These are phyloP conservation scores for Leuctra nigra DNA, from an alignment of 2,888 invertebrate species.

Conservation along the genomic window DNA sequence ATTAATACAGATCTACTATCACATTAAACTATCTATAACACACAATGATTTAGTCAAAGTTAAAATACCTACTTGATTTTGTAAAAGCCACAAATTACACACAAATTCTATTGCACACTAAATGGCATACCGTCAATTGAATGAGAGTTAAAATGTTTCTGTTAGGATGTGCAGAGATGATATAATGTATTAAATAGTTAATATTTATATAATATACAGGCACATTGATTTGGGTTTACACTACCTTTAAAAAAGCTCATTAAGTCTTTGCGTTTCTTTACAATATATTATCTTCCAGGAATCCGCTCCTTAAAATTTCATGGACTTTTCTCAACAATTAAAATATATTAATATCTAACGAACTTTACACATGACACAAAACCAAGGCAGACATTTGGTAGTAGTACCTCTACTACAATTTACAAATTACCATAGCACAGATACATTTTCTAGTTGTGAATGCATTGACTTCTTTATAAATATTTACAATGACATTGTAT, in stretches of 20 bases:
- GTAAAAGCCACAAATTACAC: not conserved
- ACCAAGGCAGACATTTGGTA: not conserved
- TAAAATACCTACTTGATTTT: not conserved
- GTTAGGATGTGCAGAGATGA: slow-evolving; percentile 13
- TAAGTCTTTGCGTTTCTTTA: slow-evolving; percentile 18
- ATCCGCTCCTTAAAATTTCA: slow-evolving; percentile 7
- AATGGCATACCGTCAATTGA: not conserved
- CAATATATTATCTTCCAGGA: slow-evolving; percentile 12
- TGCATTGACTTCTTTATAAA: no score
- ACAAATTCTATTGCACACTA: slow-evolving; percentile 4
- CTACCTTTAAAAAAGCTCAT: slow-evolving; percentile 15
- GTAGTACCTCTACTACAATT: not conserved
- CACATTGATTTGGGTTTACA: slow-evolving; percentile 27
- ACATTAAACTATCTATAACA: no score
- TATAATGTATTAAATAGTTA: no score
- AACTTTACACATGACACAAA: not conserved
- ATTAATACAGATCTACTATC: no score
- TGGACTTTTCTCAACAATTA: slow-evolving; percentile 6
- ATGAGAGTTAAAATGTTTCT: not conserved
- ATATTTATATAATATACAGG: slow-evolving; percentile 27
- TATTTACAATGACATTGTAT: no score
- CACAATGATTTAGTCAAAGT: no score
- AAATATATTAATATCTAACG: not conserved
- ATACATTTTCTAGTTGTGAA: no score
- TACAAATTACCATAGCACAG: not conserved